Conservation (phyloP, 2,113 vertebrate species). For the Scolopax mira region DNA sequence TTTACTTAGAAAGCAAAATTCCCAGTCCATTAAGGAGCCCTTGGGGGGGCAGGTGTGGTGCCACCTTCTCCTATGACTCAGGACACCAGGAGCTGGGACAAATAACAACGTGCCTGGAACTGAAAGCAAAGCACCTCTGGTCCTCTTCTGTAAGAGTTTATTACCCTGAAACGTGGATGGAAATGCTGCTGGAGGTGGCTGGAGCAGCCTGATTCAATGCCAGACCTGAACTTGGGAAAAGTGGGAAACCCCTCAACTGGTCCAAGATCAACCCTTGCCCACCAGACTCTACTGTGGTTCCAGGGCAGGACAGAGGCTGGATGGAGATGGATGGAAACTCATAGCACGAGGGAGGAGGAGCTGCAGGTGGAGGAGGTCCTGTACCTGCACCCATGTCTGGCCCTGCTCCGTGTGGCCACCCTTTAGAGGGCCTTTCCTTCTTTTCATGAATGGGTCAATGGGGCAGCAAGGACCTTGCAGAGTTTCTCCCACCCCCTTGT, state of each 20-base stretch:
- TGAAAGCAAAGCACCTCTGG: not conserved
- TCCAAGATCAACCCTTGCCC: not conserved
- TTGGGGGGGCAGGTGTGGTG: not conserved
- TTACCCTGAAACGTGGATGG: not conserved
- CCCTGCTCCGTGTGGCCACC: not conserved
- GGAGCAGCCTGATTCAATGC: not conserved
- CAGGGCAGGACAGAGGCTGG: not conserved
- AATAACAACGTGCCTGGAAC: accelerated
- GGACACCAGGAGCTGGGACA: not conserved
- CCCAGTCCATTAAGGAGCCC: not conserved
- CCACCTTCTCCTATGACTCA: not conserved
- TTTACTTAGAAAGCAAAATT: not conserved
- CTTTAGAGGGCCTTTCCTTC: not conserved
- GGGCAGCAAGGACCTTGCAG: not conserved
- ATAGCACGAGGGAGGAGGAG: not conserved
- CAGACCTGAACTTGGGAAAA: not conserved
- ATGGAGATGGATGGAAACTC: not conserved
- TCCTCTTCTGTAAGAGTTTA: not conserved
- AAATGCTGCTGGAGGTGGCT: not conserved
- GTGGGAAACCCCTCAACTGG: not conserved
- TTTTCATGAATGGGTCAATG: not conserved
- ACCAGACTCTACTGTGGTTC: not conserved
- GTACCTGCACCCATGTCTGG: accelerated
- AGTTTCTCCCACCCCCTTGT: not conserved
- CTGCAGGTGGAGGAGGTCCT: not conserved